Percentiles rank a stretch among this genome's conserved stretches.
phyloP scores from a whole-genome alignment of 2,888 invertebrate genomes.

The Drosophila emarginata region DNA sequence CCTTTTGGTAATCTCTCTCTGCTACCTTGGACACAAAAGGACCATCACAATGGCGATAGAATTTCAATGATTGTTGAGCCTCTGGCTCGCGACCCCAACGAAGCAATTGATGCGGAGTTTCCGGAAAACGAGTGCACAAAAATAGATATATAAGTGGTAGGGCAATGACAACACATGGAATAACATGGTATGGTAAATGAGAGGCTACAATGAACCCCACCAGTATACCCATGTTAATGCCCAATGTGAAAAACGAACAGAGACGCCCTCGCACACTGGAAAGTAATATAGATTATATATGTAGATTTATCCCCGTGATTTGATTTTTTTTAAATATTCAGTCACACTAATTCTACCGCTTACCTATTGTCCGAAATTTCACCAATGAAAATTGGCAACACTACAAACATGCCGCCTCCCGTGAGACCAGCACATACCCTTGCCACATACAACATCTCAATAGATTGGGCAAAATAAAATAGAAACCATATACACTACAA shows the following conservation, averaged over 20 bases:
- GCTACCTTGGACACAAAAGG: slow-evolving; percentile 51
- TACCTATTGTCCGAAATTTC: slow-evolving; percentile 81
- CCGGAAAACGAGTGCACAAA: slow-evolving; percentile 59
- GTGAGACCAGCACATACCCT: slow-evolving; percentile 76
- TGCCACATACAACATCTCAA: slow-evolving; percentile 78
- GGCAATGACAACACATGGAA: slow-evolving; percentile 56
- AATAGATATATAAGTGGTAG: slow-evolving; percentile 64
- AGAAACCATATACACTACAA: slow-evolving; percentile 77
- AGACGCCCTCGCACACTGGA: slow-evolving; percentile 78
- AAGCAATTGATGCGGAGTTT: slow-evolving; percentile 68
- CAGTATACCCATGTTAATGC: slow-evolving; percentile 63
- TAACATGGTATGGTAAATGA: slow-evolving; percentile 64
- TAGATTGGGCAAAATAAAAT: slow-evolving; percentile 71
- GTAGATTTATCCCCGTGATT: background rate
- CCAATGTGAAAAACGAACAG: slow-evolving; percentile 68
- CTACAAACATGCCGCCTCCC: slow-evolving; percentile 79
- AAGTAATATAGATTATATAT: background rate
- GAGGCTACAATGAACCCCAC: slow-evolving; percentile 62
- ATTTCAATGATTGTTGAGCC: slow-evolving; percentile 63
- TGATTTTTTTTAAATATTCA: background rate
- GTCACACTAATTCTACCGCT: slow-evolving; percentile 33
- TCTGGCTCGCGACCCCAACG: slow-evolving; percentile 49
- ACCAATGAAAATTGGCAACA: slow-evolving; percentile 79
- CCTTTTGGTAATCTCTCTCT: slow-evolving; percentile 49
- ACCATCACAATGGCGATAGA: slow-evolving; percentile 62